A percentile compares a stretch with the other conserved stretches of the same genome.
Conservation (phyloP, 2,888 invertebrate species). For the Andrena hattorfiana region DNA sequence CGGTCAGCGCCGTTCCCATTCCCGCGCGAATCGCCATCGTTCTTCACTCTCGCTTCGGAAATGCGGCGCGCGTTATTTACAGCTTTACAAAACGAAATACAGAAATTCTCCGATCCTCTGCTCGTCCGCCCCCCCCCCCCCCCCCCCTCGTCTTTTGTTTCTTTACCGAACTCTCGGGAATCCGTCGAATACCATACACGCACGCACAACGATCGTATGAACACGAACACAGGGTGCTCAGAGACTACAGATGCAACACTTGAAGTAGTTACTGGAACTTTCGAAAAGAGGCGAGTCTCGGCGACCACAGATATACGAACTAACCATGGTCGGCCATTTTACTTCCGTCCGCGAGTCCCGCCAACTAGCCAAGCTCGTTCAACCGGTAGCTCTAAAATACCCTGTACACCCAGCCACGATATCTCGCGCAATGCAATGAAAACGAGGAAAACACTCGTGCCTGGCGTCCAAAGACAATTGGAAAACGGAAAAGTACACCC, state of each 20-base stretch:
- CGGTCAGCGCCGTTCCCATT: constrained; percentile 13
- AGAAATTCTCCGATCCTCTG: constrained; percentile 17
- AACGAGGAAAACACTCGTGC: neutral
- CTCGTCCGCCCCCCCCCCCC: constrained; percentile 1
- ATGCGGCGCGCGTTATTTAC: constrained; percentile 47
- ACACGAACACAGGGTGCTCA: neutral
- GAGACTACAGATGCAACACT: neutral
- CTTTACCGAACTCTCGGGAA: neutral
- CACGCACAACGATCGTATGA: no score
- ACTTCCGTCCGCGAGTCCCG: no score
- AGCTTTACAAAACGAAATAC: constrained; percentile 43
- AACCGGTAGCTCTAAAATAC: neutral
- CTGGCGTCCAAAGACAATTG: constrained; percentile 7
- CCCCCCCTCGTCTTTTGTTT: neutral
- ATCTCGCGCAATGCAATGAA: constrained; percentile 5
- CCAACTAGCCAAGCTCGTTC: neutral
- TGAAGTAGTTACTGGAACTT: no score
- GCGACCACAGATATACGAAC: no score
- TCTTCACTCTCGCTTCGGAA: constrained; percentile 33
- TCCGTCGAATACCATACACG: neutral
- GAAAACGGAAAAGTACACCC: constrained; percentile 18
- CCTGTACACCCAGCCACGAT: neutral
- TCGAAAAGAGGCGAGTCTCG: no score
- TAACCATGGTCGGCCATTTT: no score
- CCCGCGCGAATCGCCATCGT: constrained; percentile 18